Conservation (phyloP, 2,888 invertebrate species). For the Alitta virens region DNA sequence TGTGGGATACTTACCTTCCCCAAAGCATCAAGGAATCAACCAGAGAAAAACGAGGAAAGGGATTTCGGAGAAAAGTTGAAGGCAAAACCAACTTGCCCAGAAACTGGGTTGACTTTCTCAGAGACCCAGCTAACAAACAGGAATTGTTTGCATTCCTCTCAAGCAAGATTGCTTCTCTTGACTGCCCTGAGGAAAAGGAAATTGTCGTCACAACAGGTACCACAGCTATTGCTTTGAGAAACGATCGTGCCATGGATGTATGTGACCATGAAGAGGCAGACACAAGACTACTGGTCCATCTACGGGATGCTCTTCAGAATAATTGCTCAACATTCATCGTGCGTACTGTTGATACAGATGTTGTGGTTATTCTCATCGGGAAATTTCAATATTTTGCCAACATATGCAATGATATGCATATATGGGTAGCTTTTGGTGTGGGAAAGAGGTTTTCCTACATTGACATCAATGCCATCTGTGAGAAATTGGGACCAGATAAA, state of each 20-base stretch:
- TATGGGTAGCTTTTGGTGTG: no score
- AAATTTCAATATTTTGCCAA: no score
- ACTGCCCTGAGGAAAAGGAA: no score
- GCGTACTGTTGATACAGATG: slow-evolving; percentile 4
- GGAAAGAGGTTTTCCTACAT: not conserved
- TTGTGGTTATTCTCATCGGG: not conserved
- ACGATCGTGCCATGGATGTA: not conserved
- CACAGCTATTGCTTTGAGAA: no score
- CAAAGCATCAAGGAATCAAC: slow-evolving; percentile 13
- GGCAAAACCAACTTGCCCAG: not conserved
- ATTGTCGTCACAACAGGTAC: no score
- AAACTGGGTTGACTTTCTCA: slow-evolving; percentile 3
- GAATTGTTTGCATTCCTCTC: no score
- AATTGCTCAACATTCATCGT: not conserved
- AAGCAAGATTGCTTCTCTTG: no score
- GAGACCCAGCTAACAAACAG: no score
- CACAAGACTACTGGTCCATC: not conserved
- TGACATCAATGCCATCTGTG: not conserved
- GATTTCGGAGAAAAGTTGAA: not conserved
- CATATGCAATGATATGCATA: no score
- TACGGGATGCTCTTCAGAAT: not conserved
- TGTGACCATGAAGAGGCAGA: not conserved
- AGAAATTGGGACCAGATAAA: not conserved
- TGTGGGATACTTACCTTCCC: slow-evolving; percentile 14
- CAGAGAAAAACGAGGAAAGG: slow-evolving; percentile 17